These are phyloP conservation scores for Ariopsis seemanni DNA, from an alignment of 2,113 vertebrate genomes.

Conservation along the genomic window DNA sequence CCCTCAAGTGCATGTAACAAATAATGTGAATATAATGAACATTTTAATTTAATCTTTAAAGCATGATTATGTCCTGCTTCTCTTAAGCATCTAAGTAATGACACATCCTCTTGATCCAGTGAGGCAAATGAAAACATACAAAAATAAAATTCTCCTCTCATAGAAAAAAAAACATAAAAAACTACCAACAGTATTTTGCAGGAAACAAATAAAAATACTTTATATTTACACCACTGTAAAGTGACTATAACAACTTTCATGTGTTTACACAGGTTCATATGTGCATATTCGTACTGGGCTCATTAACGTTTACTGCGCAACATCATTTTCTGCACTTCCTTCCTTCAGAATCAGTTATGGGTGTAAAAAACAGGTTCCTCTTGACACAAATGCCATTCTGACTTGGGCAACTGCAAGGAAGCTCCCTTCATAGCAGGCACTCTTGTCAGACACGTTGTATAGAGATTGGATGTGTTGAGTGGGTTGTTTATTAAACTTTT, in stretches of 20 bases:
- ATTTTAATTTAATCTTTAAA: not conserved
- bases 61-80: conserved; percentile 35
- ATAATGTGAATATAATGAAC: not conserved
- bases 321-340: conserved; percentile 30
- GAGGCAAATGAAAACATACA: conserved; percentile 58
- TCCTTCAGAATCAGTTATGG: conserved; percentile 44
- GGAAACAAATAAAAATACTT: conserved; percentile 55
- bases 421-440: conserved; percentile 53
- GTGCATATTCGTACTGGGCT: conserved; percentile 10
- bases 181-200: conserved; percentile 58
- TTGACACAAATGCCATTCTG: conserved; percentile 67
- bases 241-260: conserved; percentile 26
- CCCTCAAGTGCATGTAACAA: not conserved
- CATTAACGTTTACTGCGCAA: conserved; percentile 29
- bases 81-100: conserved; percentile 56
- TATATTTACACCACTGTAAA: conserved; percentile 47
- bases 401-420: conserved; percentile 56
- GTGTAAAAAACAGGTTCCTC: conserved; percentile 65
- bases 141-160: conserved; percentile 60
- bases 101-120: conserved; percentile 56
- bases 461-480: conserved; percentile 53
- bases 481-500: conserved; percentile 55
- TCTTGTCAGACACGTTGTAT: conserved; percentile 54
- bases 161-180: conserved; percentile 63
- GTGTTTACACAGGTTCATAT: conserved; percentile 17